Evolutionary conservation across 1,140 invertebrate species (phyloP).

Genomic region (Periplaneta americana): DNA sequence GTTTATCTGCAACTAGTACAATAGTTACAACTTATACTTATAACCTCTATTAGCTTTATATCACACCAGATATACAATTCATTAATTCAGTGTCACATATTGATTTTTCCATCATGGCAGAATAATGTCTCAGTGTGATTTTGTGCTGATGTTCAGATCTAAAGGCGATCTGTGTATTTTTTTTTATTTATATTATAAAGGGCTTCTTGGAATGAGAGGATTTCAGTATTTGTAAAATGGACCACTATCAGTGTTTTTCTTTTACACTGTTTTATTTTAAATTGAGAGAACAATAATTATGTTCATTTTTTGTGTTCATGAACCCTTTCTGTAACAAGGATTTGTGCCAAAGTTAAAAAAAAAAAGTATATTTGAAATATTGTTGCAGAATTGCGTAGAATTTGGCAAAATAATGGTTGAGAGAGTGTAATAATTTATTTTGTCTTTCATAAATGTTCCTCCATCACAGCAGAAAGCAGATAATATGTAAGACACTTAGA

Average conservation of each 20-base stretch:
- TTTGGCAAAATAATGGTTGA: not conserved
- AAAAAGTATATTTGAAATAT: not conserved
- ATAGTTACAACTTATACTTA: no score
- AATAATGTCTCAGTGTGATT: no score
- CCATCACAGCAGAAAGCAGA: not conserved
- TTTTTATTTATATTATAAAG: not conserved
- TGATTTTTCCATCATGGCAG: no score
- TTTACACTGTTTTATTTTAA: not conserved
- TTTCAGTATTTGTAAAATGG: not conserved
- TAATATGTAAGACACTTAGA: no score
- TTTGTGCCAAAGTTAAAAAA: not conserved
- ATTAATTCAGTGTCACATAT: no score
- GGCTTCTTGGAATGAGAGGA: not conserved
- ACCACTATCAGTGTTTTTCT: not conserved
- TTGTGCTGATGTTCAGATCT: no score
- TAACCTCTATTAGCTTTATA: no score
- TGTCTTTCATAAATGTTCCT: not conserved
- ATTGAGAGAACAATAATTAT: no score
- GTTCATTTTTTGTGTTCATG: not conserved
- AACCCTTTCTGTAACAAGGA: not conserved
- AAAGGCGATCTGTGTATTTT: not conserved
- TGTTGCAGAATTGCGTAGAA: not conserved
- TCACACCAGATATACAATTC: no score
- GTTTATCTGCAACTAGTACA: no score
- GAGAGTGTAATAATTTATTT: not conserved